A percentile compares a stretch with the other conserved stretches of the same genome.
Conservation (phyloP, 2,888 invertebrate genomes). For the Melanostoma mellinum region DNA sequence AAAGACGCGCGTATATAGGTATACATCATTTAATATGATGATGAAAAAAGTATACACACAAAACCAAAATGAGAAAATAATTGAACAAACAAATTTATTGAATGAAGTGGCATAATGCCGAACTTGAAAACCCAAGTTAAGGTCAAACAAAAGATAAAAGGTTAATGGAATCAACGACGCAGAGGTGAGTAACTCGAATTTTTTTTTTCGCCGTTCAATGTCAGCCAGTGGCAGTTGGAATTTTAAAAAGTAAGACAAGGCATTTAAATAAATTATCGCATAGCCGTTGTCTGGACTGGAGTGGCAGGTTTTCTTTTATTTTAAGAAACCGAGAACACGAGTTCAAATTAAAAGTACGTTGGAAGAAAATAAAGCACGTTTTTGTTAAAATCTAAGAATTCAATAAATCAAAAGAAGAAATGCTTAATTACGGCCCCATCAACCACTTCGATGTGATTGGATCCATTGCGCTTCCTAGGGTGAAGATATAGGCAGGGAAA, state of each 20-base stretch:
- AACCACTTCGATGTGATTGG: no score
- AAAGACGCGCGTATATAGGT: neutral
- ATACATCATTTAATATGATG: neutral
- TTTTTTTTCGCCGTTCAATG: constrained; percentile 58
- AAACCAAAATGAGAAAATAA: constrained; percentile 57
- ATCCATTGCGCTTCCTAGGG: no score
- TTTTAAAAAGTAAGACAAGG: constrained; percentile 32
- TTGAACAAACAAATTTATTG: constrained; percentile 67
- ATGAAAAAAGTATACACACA: constrained; percentile 19
- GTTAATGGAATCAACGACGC: constrained; percentile 59
- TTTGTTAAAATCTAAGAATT: constrained; percentile 1
- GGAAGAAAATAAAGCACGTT: neutral
- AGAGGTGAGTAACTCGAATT: constrained; percentile 59
- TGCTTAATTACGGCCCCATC: no score
- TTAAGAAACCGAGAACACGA: no score
- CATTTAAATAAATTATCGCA: constrained; percentile 36
- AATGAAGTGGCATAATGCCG: constrained; percentile 54
- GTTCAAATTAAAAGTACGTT: no score
- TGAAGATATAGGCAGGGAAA: no score
- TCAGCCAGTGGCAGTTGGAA: constrained; percentile 47
- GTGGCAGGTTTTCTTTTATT: constrained; percentile 9
- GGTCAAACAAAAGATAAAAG: constrained; percentile 71
- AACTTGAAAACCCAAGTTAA: constrained; percentile 66
- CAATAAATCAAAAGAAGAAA: neutral
- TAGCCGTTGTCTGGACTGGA: constrained; percentile 18